These are phyloP conservation scores for Watersipora subatra DNA, from an alignment of 1,140 invertebrate species.

Conservation along the genomic window DNA sequence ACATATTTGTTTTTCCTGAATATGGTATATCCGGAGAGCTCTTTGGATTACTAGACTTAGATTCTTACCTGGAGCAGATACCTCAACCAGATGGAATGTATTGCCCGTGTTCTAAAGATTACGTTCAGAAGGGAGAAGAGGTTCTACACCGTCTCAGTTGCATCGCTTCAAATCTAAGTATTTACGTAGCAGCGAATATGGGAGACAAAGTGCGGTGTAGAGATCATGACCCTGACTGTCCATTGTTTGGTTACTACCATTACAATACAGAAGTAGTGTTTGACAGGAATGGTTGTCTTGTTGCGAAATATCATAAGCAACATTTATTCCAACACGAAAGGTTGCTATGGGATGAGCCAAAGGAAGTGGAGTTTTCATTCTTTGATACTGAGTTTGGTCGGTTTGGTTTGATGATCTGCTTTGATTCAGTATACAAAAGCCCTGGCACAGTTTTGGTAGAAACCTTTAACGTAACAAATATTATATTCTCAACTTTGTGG, in stretches of 20 bases:
- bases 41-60: constrained; percentile 7
- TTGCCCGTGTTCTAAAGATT: no score
- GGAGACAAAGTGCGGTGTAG: constrained; percentile 49
- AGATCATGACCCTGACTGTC: constrained; percentile 36
- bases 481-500: constrained; percentile 59
- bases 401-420: constrained; percentile 63
- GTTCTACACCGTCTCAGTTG: constrained; percentile 41
- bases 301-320: constrained; percentile 58
- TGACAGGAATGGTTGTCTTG: constrained; percentile 47
- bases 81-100: constrained; percentile 10
- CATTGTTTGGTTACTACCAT: constrained; percentile 41
- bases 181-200: constrained; percentile 59
- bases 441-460: constrained; percentile 46
- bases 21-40: constrained; percentile 45
- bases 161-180: constrained; percentile 41
- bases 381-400: constrained; percentile 60
- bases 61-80: no score
- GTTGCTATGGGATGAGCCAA: constrained; percentile 47
- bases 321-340: constrained; percentile 42
- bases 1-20: constrained; percentile 75
- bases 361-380: constrained; percentile 14
- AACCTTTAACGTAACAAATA: constrained; percentile 48
- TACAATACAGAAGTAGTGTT: constrained; percentile 67
- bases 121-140: constrained; percentile 14
- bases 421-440: constrained; percentile 55